Base-by-base conservation (phyloP, 2,113 vertebrate species). In the Salvator merianae region DNA sequence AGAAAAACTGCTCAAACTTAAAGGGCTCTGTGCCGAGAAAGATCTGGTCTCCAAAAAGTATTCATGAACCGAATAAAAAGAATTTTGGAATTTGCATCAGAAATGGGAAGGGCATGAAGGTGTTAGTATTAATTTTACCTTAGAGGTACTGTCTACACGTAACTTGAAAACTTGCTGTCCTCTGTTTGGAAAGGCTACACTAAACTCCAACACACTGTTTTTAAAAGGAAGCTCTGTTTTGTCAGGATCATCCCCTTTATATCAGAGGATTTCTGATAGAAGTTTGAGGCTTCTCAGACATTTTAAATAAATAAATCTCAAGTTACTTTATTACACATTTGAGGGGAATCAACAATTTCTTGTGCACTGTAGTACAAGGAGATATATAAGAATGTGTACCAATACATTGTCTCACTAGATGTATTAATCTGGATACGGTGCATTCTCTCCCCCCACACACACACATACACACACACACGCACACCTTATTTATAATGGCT, bases 401-500 rank as follows among this genome's bases (percentile, higher is more conserved):
- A 68, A 36, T 73, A 32, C 10, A 81, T 74, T 18, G 38, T 65
- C 63, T 55, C 59, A 20, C 43, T 76, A 62, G n/a, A 76, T 63
- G 75, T 28, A n/a, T 38, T 83, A 65, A 28, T 28, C 36, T 43
- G 66, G 65, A 38, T 65, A 66, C 7, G 66, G 62, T 18, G 9
- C 65, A 69, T 47, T 69, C n/a, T 16, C 32, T 36, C 43, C 18
- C 22, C 5, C 43, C n/a, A n/a, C 22, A 47, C 43, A 47, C 59
- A 36, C 28, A 38, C 32, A 36, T 30, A 12, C 83, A 32, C 47
- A 28, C 22, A 38, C 47, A 26, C 30, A 68, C 65, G 0, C 88
- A 88, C 70, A 73, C n/a, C 85, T 94, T 93, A 91, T 95, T 92
- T 94, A 88, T 91, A 91, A 90, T 0, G 53, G 70, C 89, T 68